Conservation (phyloP, 2,113 vertebrate species). For the Carlito syrichta region DNA sequence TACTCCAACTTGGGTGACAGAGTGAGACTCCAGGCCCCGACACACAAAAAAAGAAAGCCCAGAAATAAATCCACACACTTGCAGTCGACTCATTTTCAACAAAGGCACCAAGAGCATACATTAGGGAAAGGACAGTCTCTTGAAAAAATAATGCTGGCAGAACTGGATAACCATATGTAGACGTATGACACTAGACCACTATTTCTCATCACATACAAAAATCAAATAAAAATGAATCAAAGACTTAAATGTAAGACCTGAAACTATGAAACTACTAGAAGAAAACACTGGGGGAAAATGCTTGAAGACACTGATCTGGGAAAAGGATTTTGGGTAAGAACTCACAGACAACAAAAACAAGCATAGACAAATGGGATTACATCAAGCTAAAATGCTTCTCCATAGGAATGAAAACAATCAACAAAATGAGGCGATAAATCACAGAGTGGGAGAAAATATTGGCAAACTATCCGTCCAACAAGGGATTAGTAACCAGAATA, state of each 20-base stretch:
- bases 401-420: background rate
- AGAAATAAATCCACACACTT: background rate
- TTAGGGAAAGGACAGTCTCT: background rate
- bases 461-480: background rate
- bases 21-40: too few species aligned
- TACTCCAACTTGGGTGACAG: too few species aligned
- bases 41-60: too few species aligned
- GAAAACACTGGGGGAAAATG: background rate
- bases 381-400: background rate
- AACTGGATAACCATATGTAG: background rate
- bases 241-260: background rate
- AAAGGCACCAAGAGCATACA: background rate
- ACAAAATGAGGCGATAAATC: background rate
- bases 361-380: background rate
- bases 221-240: background rate
- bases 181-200: background rate
- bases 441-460: background rate
- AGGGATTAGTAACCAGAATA: background rate
- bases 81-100: background rate
- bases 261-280: background rate
- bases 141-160: background rate
- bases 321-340: background rate
- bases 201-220: background rate
- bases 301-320: background rate
- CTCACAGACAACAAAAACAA: background rate